These are phyloP conservation scores for Cossypha dichroa DNA, from an alignment of 2,797 vertebrate species.

Conservation along the genomic window DNA sequence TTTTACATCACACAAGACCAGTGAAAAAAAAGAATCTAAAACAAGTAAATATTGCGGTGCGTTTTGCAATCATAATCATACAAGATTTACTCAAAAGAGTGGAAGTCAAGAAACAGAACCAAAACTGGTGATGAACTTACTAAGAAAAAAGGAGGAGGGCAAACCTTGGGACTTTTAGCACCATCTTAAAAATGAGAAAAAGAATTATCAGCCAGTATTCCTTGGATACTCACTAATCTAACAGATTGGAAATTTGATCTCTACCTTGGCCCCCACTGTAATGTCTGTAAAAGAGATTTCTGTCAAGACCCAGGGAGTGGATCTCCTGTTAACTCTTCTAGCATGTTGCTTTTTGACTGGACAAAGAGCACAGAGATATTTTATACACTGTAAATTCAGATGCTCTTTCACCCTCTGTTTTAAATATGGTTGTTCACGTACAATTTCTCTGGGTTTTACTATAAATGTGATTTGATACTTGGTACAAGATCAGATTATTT, in stretches of 20 bases:
- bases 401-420: background rate
- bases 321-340: background rate
- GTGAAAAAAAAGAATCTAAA: background rate
- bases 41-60: fast-evolving
- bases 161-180: conserved; percentile 51
- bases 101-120: background rate
- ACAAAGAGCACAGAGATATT: background rate
- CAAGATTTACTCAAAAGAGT: background rate
- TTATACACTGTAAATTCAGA: background rate
- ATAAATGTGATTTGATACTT: background rate
- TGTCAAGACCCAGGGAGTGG: conserved; percentile 4
- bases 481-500: background rate
- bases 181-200: conserved; percentile 53
- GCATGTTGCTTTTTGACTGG: background rate
- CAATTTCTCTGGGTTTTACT: background rate
- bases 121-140: conserved; percentile 6
- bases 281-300: conserved; percentile 6
- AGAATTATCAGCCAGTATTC: background rate
- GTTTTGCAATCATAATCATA: background rate
- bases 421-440: background rate
- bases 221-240: background rate
- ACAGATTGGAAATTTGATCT: conserved; percentile 61
- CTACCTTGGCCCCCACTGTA: background rate
- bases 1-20: background rate
- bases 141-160: conserved; percentile 9